Conservation (phyloP, 2,113 vertebrate species). For the Oxyura jamaicensis region DNA sequence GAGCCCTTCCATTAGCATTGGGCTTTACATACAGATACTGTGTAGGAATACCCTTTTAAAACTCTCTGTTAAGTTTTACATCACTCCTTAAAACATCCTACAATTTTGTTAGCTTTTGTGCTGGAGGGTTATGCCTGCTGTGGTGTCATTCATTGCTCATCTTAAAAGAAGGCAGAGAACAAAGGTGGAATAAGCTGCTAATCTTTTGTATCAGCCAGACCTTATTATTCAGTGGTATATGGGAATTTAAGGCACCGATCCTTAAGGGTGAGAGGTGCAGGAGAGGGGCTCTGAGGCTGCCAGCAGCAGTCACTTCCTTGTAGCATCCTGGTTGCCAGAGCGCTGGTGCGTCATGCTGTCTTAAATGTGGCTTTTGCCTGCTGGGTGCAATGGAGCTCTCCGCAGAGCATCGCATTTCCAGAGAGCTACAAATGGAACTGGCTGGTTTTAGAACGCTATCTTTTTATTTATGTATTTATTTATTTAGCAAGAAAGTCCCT, state of each 20-base stretch:
- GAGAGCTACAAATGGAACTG: slow-evolving; percentile 47
- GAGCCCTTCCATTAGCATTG: not conserved
- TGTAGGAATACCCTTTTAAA: not conserved
- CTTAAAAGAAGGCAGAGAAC: slow-evolving; percentile 50
- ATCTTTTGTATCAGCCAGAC: slow-evolving; percentile 39
- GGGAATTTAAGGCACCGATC: not conserved
- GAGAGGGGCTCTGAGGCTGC: not conserved
- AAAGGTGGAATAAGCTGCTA: slow-evolving; percentile 49
- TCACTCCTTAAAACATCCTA: not conserved
- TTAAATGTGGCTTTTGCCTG: slow-evolving; percentile 33
- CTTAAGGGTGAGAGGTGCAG: not conserved
- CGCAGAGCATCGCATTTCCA: slow-evolving; percentile 17
- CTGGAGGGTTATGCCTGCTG: not conserved
- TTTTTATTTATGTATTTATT: not conserved
- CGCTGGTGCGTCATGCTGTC: not conserved
- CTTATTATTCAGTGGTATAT: not conserved
- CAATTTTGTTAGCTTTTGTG: slow-evolving; percentile 47
- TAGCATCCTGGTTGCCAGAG: not conserved
- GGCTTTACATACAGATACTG: not conserved
- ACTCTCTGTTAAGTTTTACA: not conserved
- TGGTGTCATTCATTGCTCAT: slow-evolving; percentile 24
- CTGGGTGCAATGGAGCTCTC: slow-evolving; percentile 29
- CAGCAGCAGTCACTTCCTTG: not conserved
- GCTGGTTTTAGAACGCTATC: not conserved
- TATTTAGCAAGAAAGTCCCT: not conserved